These are phyloP conservation scores for Mormyrus lacerda DNA, from an alignment of 2,113 vertebrate species.

Conservation along the genomic window DNA sequence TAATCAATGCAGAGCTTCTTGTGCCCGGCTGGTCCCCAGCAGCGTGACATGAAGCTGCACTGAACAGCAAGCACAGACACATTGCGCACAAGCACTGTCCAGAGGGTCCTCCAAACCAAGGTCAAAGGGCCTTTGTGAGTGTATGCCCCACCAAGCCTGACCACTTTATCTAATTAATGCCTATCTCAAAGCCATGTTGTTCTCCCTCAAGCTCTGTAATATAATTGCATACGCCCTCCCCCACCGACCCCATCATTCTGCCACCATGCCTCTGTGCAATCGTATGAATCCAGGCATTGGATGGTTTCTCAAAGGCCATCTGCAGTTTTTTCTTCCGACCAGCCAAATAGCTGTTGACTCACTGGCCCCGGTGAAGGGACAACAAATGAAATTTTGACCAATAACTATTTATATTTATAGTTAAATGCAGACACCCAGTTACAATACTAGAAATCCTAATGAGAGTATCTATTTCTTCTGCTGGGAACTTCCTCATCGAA, in stretches of 20 bases:
- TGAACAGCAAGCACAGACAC: not conserved
- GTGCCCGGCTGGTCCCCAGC: not conserved
- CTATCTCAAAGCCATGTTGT: conserved; percentile 20
- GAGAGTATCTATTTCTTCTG: not conserved
- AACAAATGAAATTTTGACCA: not conserved
- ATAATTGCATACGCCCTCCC: conserved; percentile 36
- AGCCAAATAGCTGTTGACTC: not conserved
- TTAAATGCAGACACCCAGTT: not conserved
- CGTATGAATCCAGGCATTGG: not conserved
- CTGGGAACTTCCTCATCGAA: not conserved
- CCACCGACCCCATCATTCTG: conserved; percentile 1
- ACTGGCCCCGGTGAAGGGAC: not conserved
- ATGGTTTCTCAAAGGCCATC: not conserved
- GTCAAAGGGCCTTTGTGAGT: not conserved
- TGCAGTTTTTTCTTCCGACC: not conserved
- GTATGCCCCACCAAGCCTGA: not conserved
- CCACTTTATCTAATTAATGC: not conserved
- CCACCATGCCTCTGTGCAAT: not conserved
- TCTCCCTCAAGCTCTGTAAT: conserved; percentile 34
- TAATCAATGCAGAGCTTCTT: not conserved
- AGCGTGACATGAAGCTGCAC: not conserved
- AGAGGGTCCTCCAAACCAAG: not conserved
- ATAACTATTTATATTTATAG: not conserved
- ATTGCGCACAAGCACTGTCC: not conserved
- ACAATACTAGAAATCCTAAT: not conserved